Evolutionary conservation across 1,140 invertebrate species (phyloP).

Genomic region (Pollicipes pollicipes): DNA sequence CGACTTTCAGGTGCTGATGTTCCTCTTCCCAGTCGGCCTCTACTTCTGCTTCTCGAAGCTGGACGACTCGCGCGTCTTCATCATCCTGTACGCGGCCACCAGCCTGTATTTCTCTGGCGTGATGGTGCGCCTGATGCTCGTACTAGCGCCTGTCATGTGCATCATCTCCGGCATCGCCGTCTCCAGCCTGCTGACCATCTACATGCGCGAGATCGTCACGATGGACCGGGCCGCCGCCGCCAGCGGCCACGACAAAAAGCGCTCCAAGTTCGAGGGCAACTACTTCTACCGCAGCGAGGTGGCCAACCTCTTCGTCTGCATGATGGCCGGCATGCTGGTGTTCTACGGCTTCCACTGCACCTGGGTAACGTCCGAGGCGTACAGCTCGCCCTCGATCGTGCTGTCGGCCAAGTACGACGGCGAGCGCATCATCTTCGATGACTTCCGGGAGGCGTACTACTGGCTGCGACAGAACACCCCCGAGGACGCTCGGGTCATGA

Average conservation of each 20-base stretch:
- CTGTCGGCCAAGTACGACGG: constrained; percentile 88
- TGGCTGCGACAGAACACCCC: constrained; percentile 96
- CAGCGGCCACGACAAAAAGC: constrained; percentile 19
- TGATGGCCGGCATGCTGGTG: constrained; percentile 68
- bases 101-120: constrained; percentile 97
- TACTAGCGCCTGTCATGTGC: constrained; percentile 93
- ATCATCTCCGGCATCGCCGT: constrained; percentile 86
- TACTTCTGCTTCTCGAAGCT: constrained; percentile 90
- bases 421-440: constrained; percentile 88
- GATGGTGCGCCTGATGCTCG: constrained; percentile 96
- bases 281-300: constrained; percentile 67
- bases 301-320: constrained; percentile 63
- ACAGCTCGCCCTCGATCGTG: constrained; percentile 93
- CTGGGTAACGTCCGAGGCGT: constrained; percentile 98
- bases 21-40: constrained; percentile 83
- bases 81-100: constrained; percentile 90
- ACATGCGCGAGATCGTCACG: constrained; percentile 68
- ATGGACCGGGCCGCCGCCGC: constrained; percentile 6
- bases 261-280: constrained; percentile 59
- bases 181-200: constrained; percentile 69
- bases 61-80: constrained; percentile 91
- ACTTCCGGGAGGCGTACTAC: constrained; percentile 94
- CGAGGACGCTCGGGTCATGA: constrained; percentile 72
- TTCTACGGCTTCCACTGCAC: constrained; percentile 92
- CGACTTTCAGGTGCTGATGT: constrained; percentile 85